A percentile compares a stretch with the other conserved stretches of the same genome.
These are phyloP conservation scores for Crenuchus spilurus DNA, from an alignment of 2,797 vertebrate genomes.

Conservation along the genomic window DNA sequence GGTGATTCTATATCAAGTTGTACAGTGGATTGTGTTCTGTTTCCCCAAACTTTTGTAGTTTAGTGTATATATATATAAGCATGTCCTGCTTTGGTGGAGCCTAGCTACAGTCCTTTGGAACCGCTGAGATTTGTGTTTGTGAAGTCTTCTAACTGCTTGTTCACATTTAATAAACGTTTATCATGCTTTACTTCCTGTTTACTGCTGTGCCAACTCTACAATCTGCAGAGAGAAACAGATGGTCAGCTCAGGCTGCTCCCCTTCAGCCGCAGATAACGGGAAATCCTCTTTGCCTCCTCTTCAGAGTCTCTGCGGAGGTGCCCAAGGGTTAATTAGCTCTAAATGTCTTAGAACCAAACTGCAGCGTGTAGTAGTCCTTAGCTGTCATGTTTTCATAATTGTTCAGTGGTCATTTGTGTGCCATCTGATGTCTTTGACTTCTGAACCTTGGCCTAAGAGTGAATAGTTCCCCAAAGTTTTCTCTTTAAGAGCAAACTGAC, in stretches of 20 bases:
- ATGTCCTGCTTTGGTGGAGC: background rate
- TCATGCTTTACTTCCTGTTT: constrained; percentile 11
- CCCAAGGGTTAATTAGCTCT: constrained; percentile 38
- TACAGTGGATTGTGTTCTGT: no score
- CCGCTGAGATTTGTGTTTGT: background rate
- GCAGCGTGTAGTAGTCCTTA: constrained; percentile 2
- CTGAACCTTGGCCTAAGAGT: background rate
- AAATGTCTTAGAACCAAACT: constrained; percentile 21
- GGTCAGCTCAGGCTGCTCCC: constrained; percentile 52
- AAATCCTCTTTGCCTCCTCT: constrained; percentile 56
- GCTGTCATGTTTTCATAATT: background rate
- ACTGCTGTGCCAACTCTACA: constrained; percentile 23
- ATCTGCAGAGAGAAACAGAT: constrained; percentile 59
- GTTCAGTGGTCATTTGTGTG: background rate
- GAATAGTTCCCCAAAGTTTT: background rate
- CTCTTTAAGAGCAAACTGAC: background rate
- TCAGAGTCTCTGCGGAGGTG: constrained; percentile 23
- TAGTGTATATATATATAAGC: no score
- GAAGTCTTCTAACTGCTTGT: background rate
- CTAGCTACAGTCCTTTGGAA: background rate
- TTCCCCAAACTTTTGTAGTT: no score
- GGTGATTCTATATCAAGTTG: no score
- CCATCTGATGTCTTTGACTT: constrained; percentile 8
- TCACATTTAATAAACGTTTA: constrained; percentile 23
- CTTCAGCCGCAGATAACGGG: constrained; percentile 51